phyloP scores from a whole-genome alignment of 64 coral and sea anemone genomes.

The Acropora yongei region DNA sequence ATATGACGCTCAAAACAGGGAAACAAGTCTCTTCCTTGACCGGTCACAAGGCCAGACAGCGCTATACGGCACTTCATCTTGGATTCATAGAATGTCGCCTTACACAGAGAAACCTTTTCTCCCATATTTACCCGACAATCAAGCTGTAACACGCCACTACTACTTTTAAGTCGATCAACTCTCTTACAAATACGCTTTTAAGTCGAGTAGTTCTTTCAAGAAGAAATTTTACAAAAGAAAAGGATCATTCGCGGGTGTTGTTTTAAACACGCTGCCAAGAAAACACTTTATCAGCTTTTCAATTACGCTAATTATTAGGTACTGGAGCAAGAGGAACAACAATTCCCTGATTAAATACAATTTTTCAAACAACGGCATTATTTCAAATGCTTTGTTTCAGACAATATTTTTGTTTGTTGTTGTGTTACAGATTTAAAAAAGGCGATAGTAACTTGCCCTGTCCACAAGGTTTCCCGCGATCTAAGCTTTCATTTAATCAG shows the following conservation, averaged over 20 bases:
- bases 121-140: neutral
- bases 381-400: neutral
- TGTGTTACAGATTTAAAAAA: neutral
- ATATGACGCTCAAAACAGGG: neutral
- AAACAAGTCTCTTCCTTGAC: neutral
- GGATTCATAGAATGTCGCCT: neutral
- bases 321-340: too few relatives aligned
- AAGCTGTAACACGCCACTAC: neutral
- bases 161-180: neutral
- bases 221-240: too few relatives aligned
- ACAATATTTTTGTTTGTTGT: neutral
- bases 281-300: too few relatives aligned
- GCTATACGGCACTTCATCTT: constrained; percentile 7
- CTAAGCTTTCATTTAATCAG: too few relatives aligned
- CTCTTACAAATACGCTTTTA: neutral
- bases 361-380: too few relatives aligned
- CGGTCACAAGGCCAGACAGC: constrained; percentile 4
- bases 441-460: neutral
- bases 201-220: too few relatives aligned
- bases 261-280: too few relatives aligned
- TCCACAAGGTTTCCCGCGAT: too few relatives aligned
- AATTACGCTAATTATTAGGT: too few relatives aligned
- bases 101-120: neutral
- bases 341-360: too few relatives aligned
- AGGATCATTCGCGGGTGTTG: too few relatives aligned